These are phyloP conservation scores for Ditula angustiorana DNA, from an alignment of 2,888 invertebrate species.

Conservation along the genomic window DNA sequence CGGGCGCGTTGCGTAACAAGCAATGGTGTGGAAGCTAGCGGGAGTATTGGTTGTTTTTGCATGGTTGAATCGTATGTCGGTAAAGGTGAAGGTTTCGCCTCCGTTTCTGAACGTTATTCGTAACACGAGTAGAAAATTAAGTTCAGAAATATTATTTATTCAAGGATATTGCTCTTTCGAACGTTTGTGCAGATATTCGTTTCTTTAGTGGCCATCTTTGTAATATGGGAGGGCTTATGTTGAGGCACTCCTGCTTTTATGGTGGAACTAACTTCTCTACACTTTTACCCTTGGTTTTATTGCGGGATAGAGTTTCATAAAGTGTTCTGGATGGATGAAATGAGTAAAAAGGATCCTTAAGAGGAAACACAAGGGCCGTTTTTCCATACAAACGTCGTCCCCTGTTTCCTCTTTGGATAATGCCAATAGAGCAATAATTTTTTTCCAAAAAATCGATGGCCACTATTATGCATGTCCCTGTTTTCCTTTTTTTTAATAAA, in stretches of 20 bases:
- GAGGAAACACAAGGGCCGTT: too few species aligned
- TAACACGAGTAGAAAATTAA: slow-evolving; percentile 38
- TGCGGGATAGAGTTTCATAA: too few species aligned
- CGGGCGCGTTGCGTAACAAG: background rate
- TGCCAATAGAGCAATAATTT: too few species aligned
- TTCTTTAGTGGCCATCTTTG: slow-evolving; percentile 19
- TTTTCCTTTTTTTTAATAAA: too few species aligned
- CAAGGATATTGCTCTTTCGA: slow-evolving; percentile 27
- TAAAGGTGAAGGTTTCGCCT: slow-evolving; percentile 1
- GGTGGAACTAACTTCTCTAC: background rate
- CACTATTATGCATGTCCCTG: too few species aligned
- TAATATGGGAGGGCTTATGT: background rate
- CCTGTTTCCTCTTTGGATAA: too few species aligned
- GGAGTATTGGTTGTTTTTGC: background rate
- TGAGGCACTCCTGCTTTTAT: slow-evolving; percentile 3
- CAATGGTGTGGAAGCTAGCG: background rate
- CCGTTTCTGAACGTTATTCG: slow-evolving; percentile 21
- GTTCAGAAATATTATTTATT: slow-evolving; percentile 40
- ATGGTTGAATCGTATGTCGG: background rate
- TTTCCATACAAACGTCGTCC: too few species aligned
- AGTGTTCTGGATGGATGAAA: too few species aligned
- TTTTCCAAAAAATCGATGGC: too few species aligned
- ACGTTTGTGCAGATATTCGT: slow-evolving; percentile 15
- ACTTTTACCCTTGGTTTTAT: too few species aligned
- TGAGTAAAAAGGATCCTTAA: too few species aligned